phyloP scores from a whole-genome alignment of 2,113 vertebrate species.

The Ailurus styani region DNA sequence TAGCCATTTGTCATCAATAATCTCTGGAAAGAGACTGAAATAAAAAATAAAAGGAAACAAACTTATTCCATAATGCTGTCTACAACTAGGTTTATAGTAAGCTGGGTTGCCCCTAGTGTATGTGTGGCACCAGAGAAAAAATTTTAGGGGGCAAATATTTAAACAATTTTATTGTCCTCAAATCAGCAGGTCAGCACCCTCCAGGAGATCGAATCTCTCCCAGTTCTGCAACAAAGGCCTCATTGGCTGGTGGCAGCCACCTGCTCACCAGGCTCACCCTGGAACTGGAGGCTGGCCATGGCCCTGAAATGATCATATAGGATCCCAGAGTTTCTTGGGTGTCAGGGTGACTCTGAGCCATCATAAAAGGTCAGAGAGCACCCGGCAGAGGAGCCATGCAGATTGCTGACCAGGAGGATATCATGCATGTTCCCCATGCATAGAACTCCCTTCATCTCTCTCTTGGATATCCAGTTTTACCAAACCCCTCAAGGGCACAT shows the following conservation, averaged over 20 bases:
- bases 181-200: not conserved
- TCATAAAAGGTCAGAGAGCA: not conserved
- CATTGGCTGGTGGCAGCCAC: not conserved
- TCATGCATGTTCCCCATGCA: not conserved
- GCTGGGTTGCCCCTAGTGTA: not conserved
- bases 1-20: not conserved
- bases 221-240: not conserved
- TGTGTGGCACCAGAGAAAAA: not conserved
- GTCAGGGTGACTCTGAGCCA: not conserved
- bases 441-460: not conserved
- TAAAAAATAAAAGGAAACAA: not conserved
- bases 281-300: not conserved
- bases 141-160: not conserved
- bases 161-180: not conserved
- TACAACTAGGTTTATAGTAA: not conserved
- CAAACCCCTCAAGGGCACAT: not conserved
- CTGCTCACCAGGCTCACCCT: not conserved
- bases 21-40: not conserved
- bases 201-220: not conserved
- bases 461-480: not conserved
- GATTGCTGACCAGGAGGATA: not conserved
- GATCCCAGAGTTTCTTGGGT: not conserved
- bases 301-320: not conserved
- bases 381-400: not conserved
- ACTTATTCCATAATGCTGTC: not conserved